Percentiles rank a stretch among this genome's conserved stretches.
Evolutionary conservation across 2,888 invertebrate species (phyloP).

Genomic region (Meta bourneti): DNA sequence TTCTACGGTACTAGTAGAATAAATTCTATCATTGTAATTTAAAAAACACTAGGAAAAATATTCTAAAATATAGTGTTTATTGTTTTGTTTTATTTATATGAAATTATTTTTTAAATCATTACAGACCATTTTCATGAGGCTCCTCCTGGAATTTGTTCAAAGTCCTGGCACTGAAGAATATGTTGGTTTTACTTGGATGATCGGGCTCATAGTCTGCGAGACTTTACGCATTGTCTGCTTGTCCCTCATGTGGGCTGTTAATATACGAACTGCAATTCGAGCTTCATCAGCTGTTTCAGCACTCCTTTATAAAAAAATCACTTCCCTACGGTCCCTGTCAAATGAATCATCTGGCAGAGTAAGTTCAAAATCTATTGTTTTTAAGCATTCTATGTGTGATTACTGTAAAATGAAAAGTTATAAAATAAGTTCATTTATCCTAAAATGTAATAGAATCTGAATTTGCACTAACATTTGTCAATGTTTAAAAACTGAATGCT

Average conservation of each 20-base stretch:
- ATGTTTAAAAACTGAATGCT: no score
- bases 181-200: slow-evolving; percentile 82
- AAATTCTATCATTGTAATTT: no score
- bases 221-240: slow-evolving; percentile 82
- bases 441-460: background rate
- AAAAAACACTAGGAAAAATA: no score
- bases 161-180: slow-evolving; percentile 80
- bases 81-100: background rate
- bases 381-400: background rate
- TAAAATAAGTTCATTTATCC: background rate
- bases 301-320: slow-evolving; percentile 81
- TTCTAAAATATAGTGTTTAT: background rate
- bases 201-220: slow-evolving; percentile 82
- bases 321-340: slow-evolving; percentile 81
- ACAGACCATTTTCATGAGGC: slow-evolving; percentile 82
- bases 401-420: no score
- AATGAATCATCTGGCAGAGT: slow-evolving; percentile 83
- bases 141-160: slow-evolving; percentile 81
- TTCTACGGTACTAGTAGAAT: no score
- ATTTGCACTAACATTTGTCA: background rate
- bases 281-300: slow-evolving; percentile 78
- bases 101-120: slow-evolving; percentile 51
- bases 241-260: slow-evolving; percentile 83
- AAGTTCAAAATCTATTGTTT: slow-evolving; percentile 67
- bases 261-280: slow-evolving; percentile 82